These are phyloP conservation scores for Pristionchus fissidentatus DNA, from an alignment of 2,888 invertebrate species.

Conservation along the genomic window DNA sequence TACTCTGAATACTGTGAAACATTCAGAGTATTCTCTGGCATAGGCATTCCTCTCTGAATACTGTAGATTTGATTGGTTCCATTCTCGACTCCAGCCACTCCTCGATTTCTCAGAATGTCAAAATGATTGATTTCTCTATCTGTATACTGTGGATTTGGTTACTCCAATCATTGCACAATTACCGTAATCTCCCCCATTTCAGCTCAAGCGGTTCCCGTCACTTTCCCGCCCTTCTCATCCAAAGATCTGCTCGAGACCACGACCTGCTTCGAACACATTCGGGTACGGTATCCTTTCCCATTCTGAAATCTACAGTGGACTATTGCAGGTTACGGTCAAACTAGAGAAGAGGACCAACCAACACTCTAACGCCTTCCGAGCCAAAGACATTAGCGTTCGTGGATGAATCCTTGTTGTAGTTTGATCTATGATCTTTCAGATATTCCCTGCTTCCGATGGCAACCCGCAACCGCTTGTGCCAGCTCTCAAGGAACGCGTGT, in stretches of 20 bases:
- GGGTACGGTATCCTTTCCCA: not conserved
- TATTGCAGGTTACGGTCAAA: not conserved
- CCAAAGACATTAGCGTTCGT: not conserved
- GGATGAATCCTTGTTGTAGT: not conserved
- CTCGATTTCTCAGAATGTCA: too few species aligned
- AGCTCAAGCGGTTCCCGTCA: slow-evolving; percentile 1
- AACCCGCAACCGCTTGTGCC: not conserved
- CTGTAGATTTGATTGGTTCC: too few species aligned
- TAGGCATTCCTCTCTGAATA: too few species aligned
- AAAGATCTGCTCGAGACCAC: not conserved
- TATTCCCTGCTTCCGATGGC: not conserved
- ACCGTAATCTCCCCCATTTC: too few species aligned
- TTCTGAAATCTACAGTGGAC: not conserved
- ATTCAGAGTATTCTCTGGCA: too few species aligned
- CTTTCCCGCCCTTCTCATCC: not conserved
- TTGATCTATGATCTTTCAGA: slow-evolving; percentile 23
- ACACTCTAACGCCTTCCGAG: not conserved
- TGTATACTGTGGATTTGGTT: too few species aligned
- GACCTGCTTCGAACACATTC: not conserved
- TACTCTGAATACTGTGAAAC: too few species aligned
- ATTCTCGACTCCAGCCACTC: too few species aligned
- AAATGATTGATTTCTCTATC: too few species aligned
- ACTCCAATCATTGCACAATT: too few species aligned
- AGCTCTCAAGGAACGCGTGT: not conserved
- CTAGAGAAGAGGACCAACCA: not conserved